Conservation (phyloP, 2,797 vertebrate species). For the Crocidura indochinensis region DNA sequence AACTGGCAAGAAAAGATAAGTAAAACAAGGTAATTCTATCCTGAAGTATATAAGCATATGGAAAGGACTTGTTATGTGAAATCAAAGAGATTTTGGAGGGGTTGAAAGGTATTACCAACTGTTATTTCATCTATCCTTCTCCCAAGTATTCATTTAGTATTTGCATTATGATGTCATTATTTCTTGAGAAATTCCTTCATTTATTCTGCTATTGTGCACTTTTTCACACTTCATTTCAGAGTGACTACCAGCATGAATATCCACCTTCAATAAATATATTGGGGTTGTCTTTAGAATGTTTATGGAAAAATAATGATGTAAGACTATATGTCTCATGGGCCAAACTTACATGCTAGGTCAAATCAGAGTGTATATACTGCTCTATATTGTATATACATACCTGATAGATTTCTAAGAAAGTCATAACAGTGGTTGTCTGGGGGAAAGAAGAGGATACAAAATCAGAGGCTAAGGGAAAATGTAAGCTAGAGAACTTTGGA, state of each 20-base stretch:
- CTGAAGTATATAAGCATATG: background rate
- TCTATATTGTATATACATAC: background rate
- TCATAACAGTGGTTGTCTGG: background rate
- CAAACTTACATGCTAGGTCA: background rate
- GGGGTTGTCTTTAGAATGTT: slow-evolving; percentile 1
- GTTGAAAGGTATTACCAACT: background rate
- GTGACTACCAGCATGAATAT: slow-evolving; percentile 1
- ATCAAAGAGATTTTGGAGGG: background rate
- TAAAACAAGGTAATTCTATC: slow-evolving; percentile 91
- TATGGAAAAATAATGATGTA: background rate
- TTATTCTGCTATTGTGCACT: background rate
- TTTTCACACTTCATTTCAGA: background rate
- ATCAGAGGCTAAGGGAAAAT: background rate
- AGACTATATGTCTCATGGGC: background rate
- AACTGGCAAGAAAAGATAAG: slow-evolving; percentile 90
- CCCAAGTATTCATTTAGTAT: background rate
- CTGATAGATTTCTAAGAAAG: background rate
- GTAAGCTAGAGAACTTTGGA: background rate
- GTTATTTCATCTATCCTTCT: background rate
- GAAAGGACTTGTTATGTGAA: background rate
- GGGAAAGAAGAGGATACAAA: background rate
- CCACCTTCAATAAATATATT: background rate
- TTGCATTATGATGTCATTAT: background rate
- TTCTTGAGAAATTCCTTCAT: background rate
- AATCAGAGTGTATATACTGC: background rate